Evolutionary conservation across 2,888 invertebrate species (phyloP).

Genomic region (Archips xylosteana): DNA sequence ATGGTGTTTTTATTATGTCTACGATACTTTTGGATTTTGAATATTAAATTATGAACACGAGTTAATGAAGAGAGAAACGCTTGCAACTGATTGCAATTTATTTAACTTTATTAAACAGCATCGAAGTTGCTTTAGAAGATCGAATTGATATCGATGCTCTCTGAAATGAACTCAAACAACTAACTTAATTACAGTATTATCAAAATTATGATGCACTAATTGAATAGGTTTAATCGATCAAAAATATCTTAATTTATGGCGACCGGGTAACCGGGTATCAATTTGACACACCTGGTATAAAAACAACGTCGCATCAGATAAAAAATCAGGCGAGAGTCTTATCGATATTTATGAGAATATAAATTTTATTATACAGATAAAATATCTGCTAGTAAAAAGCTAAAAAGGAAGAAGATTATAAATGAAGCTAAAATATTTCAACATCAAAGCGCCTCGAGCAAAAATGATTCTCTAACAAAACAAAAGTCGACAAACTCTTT

Average conservation of each 20-base stretch:
- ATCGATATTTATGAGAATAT: constrained; percentile 57
- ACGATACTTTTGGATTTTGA: not conserved
- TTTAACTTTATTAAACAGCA: not conserved
- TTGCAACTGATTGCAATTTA: constrained; percentile 1
- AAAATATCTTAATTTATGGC: constrained; percentile 12
- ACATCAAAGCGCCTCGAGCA: constrained; percentile 29
- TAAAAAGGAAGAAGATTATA: constrained; percentile 24
- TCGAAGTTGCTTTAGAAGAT: not conserved
- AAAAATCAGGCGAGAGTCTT: constrained; percentile 42
- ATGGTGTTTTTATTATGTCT: not conserved
- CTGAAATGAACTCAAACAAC: not conserved
- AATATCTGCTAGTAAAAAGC: constrained; percentile 43
- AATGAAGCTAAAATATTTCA: constrained; percentile 30
- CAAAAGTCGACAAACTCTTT: constrained; percentile 33
- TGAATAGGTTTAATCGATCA: constrained; percentile 19
- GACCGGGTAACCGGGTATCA: constrained; percentile 10
- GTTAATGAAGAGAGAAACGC: not conserved
- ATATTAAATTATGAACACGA: not conserved
- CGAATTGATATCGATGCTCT: not conserved
- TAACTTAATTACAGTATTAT: not conserved
- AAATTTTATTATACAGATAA: constrained; percentile 48
- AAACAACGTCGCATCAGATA: constrained; percentile 33
- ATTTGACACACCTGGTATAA: not conserved
- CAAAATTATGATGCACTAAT: constrained; percentile 8
- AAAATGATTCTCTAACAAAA: constrained; percentile 53